Evolutionary conservation across 2,113 vertebrate species (phyloP).

Genomic region (Apus apus): DNA sequence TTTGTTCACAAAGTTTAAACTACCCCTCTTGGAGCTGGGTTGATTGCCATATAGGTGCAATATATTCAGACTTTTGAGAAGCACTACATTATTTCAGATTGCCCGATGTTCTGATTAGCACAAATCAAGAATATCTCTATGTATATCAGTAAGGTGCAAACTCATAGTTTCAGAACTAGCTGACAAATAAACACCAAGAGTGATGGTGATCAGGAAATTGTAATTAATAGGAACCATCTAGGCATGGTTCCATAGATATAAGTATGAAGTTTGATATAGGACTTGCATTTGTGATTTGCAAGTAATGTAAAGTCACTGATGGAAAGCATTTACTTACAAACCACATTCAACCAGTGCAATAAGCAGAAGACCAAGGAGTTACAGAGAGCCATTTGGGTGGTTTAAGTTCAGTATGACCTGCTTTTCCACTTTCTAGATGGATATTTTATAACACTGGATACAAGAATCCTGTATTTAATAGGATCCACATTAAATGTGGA

Average conservation of each 20-base stretch:
- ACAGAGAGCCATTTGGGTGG: neutral
- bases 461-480: neutral
- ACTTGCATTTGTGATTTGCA: neutral
- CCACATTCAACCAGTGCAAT: neutral
- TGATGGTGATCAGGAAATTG: neutral
- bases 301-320: neutral
- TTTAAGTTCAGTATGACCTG: neutral
- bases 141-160: neutral
- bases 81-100: neutral
- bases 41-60: neutral
- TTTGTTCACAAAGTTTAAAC: neutral
- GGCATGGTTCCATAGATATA: neutral
- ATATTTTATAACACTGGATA: neutral
- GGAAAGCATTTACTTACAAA: neutral
- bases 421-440: neutral
- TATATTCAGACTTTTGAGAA: neutral
- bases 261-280: neutral
- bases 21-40: neutral
- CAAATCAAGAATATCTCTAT: neutral
- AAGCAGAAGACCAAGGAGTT: neutral
- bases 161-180: neutral
- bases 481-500: neutral
- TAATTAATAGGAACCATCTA: neutral
- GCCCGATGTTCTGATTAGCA: neutral
- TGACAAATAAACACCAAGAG: neutral